These are phyloP conservation scores for Agrotis puta DNA, from an alignment of 2,888 invertebrate species.

Conservation along the genomic window DNA sequence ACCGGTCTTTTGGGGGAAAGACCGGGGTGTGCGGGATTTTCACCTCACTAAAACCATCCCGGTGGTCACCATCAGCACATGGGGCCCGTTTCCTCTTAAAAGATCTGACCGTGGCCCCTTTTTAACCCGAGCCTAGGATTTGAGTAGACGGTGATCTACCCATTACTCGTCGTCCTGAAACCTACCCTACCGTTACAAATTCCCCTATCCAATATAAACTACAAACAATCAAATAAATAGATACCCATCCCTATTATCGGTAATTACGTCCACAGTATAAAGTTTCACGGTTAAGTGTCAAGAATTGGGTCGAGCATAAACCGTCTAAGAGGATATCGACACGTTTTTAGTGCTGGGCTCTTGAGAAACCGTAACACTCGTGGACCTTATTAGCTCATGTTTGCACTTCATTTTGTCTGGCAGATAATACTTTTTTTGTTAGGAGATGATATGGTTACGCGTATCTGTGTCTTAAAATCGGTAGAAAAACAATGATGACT, in stretches of 20 bases:
- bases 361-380: conserved; percentile 53
- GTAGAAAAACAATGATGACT: too few species aligned
- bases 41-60: too few species aligned
- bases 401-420: conserved; percentile 41
- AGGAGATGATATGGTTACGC: background rate
- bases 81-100: too few species aligned
- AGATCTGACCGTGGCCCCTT: too few species aligned
- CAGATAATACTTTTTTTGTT: background rate
- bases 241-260: conserved; percentile 27
- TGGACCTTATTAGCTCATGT: conserved; percentile 43
- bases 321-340: conserved; percentile 36
- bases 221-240: conserved; percentile 5
- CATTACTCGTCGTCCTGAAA: too few species aligned
- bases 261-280: conserved; percentile 51
- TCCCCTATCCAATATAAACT: background rate
- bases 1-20: too few species aligned
- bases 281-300: conserved; percentile 53
- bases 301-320: conserved; percentile 55
- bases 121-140: too few species aligned
- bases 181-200: too few species aligned
- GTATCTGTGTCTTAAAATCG: too few species aligned
- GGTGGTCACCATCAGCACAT: too few species aligned
- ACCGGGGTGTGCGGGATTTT: too few species aligned
- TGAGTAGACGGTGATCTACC: too few species aligned
- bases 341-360: conserved; percentile 44